These are phyloP conservation scores for Cavia porcellus DNA, from an alignment of 2,113 vertebrate genomes.

Conservation along the genomic window DNA sequence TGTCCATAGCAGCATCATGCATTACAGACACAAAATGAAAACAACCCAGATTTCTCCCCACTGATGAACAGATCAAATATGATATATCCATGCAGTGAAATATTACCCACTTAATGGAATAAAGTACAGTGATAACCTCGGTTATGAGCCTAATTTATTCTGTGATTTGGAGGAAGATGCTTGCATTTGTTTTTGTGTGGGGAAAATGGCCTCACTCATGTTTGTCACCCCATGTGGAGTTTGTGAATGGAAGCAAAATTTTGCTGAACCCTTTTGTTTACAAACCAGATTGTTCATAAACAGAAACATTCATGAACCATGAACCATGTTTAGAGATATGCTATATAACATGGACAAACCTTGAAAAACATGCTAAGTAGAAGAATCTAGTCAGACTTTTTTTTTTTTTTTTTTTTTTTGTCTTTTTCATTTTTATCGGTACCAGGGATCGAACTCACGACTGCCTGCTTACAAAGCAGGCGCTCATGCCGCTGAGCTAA, in stretches of 20 bases:
- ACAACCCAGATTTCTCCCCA: background rate
- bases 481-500: no score
- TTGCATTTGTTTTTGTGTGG: background rate
- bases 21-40: background rate
- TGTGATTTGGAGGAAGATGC: no score
- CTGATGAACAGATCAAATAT: background rate
- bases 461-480: no score
- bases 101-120: background rate
- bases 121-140: background rate
- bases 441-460: no score
- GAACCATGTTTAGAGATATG: no score
- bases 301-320: background rate
- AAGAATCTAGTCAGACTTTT: background rate
- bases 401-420: no score
- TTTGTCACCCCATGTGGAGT: background rate
- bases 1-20: background rate
- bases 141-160: background rate
- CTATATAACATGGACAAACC: background rate
- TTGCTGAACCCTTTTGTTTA: background rate
- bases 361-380: slow-evolving; percentile 4
- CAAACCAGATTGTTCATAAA: background rate
- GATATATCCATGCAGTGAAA: background rate
- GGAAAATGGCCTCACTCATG: background rate
- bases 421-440: no score
- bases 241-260: background rate